phyloP scores from a whole-genome alignment of 2,888 invertebrate genomes.

The Ischnus inquisitorius region DNA sequence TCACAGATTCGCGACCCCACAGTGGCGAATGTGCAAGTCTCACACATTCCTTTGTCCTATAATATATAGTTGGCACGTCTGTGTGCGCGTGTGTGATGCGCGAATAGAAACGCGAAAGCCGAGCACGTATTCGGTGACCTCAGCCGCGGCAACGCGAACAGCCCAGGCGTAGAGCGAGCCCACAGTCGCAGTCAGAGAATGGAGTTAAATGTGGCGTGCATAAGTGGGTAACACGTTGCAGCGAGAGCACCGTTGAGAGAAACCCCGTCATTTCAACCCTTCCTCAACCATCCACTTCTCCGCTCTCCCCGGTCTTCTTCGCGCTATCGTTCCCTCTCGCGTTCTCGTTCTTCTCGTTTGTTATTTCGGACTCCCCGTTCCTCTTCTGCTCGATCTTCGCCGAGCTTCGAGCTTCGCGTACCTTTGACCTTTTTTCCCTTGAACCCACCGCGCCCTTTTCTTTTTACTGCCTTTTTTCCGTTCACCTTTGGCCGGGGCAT shows the following conservation, averaged over 20 bases:
- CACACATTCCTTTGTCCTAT: conserved; percentile 7
- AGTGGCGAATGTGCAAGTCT: neutral
- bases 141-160: conserved; percentile 18
- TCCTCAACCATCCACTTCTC: conserved; percentile 22
- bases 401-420: conserved; percentile 38
- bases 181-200: conserved; percentile 72
- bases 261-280: conserved; percentile 73
- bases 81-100: too few relatives aligned
- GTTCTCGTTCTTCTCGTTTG: conserved; percentile 21
- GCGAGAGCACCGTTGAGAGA: conserved; percentile 62
- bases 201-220: conserved; percentile 80
- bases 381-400: conserved; percentile 2
- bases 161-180: conserved; percentile 13
- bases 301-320: conserved; percentile 20
- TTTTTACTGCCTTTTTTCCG: conserved; percentile 15
- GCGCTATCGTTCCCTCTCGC: conserved; percentile 21
- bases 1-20: neutral
- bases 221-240: conserved; percentile 79
- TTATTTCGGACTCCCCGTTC: conserved; percentile 38
- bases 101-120: conserved; percentile 25
- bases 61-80: neutral
- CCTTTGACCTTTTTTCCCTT: conserved; percentile 26
- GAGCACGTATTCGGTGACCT: conserved; percentile 59
- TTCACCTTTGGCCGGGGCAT: too few relatives aligned
- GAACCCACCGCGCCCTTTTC: neutral